Base-by-base conservation (phyloP, 2,888 invertebrate genomes). In the Drosophila paramelanica region DNA sequence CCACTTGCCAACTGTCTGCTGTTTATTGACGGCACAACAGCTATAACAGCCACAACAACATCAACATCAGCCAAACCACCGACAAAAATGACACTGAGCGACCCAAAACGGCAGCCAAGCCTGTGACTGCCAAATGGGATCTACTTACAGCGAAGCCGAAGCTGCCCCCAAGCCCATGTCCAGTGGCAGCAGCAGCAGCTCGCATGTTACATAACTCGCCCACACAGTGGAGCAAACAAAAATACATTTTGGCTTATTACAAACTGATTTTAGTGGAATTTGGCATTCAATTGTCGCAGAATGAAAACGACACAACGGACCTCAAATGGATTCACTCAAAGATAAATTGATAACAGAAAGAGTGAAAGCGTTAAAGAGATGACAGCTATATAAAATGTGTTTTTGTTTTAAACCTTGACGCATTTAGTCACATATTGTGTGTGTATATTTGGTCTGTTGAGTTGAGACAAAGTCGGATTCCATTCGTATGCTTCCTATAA, bases 1-100 rank as follows among this genome's bases (percentile, higher is more conserved):
- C 61, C 84, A 79, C 79, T 86, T 87, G 84, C 75, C 84, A 83
- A 87, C 79, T 83, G 84, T 81, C 81, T 79, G 77, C 80, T 80
- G 77, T 77, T 80, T 87, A 87, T 87, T 84, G 87, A 87, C 72
- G 76, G 65, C 67, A 36, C 41, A 41, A 36, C 38, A 56, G 41
- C 39, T 55, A 25, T 36, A 33, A 10, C 52, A 59, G 42, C 45
- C 53, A 33, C 45, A 51, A 51, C 41, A 67, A 33, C 53, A 59
- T 13, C 53, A 52, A 59, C 50, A 59, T 52, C 67, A 72, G 52
- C 68, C 67, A 60, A 56, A 58, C 67, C 69, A 51, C 66, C 68
- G 64, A 57, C 76, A 53, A 70, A 76, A 76, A 60, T 79, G 77
- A 79, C 79, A 79, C 60, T 70, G 57, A 78, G 66, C 72, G 58